Evolutionary conservation across 2,113 vertebrate species (phyloP), one percentile per base, ranked within the genome.

Genomic region (Periophthalmodon schlosseri): DNA sequence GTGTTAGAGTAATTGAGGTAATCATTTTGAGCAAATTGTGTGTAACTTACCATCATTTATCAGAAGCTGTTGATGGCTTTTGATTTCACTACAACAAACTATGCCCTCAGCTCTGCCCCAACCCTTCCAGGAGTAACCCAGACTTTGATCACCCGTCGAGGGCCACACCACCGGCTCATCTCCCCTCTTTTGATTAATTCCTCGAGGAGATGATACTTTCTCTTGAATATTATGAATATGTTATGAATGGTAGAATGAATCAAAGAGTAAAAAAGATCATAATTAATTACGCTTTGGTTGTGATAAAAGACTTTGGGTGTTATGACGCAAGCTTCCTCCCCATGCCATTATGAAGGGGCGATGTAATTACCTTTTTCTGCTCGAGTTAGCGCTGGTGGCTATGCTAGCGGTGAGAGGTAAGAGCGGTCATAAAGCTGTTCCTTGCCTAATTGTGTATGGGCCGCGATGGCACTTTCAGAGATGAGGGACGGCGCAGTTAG

Each of bases 161-260:
- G 83, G 80, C 70, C 33, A 34, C 28, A 34, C 76, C 82, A 89
- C 86, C 87, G 78, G 77, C 73, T 90, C 90, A 28, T 34, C 89
- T 88, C 82, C 57, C 57, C 88, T 81, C 78, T 81, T 89, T 89
- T 94, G 92, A 94, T 94, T 92, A 94, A 93, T 93, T 93, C 93
- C 91, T 91, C 86, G 86, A 94, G 93, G 91, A 93, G 93, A 93
- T 93, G 88, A 94, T 93, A 87, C 93, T 95, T 94, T 91, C 91
- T 93, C 92, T 93, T 89, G 91, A 92, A 93, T 92, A 89, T 61
- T 91, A 93, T 94, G 92, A 95, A 95, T 94, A 94, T 92, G 91
- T 94, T 95, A 95, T 94, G 93, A 94, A 94, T 90, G 79, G 86
- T 80, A 83, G 87, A 91, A 94, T 92, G 93, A 93, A 93, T 95